These are phyloP conservation scores for Deroptyus accipitrinus DNA, from an alignment of 2,113 vertebrate genomes.

Conservation along the genomic window DNA sequence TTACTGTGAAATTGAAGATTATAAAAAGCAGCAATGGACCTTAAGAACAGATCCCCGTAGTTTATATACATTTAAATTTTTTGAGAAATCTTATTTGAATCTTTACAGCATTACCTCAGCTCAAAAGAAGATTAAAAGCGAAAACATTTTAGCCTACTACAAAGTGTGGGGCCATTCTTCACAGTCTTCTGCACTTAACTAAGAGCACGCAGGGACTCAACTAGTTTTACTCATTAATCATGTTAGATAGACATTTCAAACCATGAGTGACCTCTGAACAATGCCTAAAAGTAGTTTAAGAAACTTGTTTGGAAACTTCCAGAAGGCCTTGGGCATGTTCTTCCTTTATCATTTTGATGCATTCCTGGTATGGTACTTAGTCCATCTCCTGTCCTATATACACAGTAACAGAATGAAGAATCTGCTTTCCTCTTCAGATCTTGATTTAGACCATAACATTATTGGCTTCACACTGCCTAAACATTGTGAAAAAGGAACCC, in stretches of 20 bases:
- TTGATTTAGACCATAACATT: neutral
- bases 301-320: neutral
- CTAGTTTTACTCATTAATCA: neutral
- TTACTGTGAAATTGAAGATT: neutral
- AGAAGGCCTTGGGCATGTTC: neutral
- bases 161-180: neutral
- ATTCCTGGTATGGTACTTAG: neutral
- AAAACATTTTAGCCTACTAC: neutral
- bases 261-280: neutral
- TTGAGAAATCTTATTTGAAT: neutral
- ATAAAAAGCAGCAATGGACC: neutral
- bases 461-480: neutral
- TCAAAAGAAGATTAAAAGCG: neutral
- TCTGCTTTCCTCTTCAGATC: neutral
- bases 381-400: neutral
- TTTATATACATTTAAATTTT: neutral
- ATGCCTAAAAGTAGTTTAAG: neutral
- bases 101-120: neutral
- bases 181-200: neutral
- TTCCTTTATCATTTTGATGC: neutral
- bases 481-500: neutral
- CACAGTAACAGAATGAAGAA: neutral
- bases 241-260: neutral
- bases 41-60: neutral
- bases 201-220: neutral